Conservation (phyloP, 2,888 invertebrate genomes). For the Scaptodrosophila latifasciaeformis region DNA sequence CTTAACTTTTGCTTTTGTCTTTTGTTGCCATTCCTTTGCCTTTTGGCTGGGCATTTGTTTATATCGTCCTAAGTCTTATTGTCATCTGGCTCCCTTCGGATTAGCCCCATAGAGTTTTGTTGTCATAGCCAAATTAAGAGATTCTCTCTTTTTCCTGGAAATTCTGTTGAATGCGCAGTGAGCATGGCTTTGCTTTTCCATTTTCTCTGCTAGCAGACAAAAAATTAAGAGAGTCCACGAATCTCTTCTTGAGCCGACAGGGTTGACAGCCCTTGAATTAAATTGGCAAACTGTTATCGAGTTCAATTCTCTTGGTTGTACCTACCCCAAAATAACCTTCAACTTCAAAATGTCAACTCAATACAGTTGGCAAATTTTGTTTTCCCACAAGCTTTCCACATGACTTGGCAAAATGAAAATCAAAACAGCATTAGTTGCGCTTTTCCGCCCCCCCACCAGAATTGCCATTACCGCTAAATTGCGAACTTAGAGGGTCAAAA, state of each 20-base stretch:
- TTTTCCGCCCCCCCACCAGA: conserved; percentile 41
- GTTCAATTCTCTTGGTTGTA: no score
- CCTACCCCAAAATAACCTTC: not conserved
- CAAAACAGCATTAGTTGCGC: conserved; percentile 60
- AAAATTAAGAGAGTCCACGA: not conserved
- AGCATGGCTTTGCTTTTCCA: not conserved
- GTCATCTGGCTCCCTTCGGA: not conserved
- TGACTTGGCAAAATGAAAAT: conserved; percentile 38
- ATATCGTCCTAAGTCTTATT: not conserved
- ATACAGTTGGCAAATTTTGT: not conserved
- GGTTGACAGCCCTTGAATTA: conserved; percentile 37
- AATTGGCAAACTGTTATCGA: no score
- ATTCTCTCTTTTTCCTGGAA: no score
- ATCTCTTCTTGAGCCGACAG: conserved; percentile 28
- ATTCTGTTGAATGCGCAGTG: not conserved
- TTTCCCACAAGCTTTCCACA: conserved; percentile 26
- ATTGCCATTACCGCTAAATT: no score
- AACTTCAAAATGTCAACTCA: not conserved
- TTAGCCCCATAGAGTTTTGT: conserved; percentile 10
- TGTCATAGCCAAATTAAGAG: not conserved
- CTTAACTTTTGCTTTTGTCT: conserved; percentile 25
- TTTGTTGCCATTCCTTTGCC: not conserved
- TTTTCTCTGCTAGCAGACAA: no score
- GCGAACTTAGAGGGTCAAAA: no score
- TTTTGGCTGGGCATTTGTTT: conserved; percentile 2